Evolutionary conservation across 2,888 invertebrate species (phyloP).

Genomic region (Tipula confusa): DNA sequence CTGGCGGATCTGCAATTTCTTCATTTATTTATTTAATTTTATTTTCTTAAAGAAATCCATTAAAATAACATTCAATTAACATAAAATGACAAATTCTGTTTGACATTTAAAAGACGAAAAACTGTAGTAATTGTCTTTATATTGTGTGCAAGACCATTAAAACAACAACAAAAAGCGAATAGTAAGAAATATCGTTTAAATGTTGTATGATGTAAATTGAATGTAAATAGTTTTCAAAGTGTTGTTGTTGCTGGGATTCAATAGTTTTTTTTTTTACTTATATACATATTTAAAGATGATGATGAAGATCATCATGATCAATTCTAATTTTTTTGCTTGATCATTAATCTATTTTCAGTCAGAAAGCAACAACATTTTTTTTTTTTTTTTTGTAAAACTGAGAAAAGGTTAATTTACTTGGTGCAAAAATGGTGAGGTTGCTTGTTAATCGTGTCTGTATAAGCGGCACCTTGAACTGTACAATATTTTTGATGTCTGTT

Average conservation of each 20-base stretch:
- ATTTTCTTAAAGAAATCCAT: neutral
- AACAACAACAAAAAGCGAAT: neutral
- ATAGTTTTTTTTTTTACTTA: neutral
- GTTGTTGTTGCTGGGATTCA: neutral
- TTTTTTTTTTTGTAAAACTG: no score
- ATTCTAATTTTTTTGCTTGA: slow-evolving; percentile 16
- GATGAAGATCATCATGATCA: neutral
- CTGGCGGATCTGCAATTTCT: neutral
- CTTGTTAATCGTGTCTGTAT: slow-evolving; percentile 1
- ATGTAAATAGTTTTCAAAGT: neutral
- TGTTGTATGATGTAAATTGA: neutral
- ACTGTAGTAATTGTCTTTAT: slow-evolving; percentile 15
- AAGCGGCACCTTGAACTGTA: slow-evolving; percentile 12
- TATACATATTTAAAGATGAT: neutral
- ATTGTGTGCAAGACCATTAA: slow-evolving; percentile 20
- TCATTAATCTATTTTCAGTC: slow-evolving; percentile 25
- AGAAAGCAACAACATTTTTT: neutral
- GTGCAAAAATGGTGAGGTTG: slow-evolving; percentile 25
- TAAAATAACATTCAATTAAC: slow-evolving; percentile 25
- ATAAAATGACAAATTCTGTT: slow-evolving; percentile 25
- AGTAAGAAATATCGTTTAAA: slow-evolving; percentile 20
- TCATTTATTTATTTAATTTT: neutral
- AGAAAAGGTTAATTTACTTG: neutral
- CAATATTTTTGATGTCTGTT: neutral
- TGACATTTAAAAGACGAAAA: slow-evolving; percentile 25